Evolutionary conservation across 2,888 invertebrate species (phyloP).

Genomic region (Heteromurus nitidus): DNA sequence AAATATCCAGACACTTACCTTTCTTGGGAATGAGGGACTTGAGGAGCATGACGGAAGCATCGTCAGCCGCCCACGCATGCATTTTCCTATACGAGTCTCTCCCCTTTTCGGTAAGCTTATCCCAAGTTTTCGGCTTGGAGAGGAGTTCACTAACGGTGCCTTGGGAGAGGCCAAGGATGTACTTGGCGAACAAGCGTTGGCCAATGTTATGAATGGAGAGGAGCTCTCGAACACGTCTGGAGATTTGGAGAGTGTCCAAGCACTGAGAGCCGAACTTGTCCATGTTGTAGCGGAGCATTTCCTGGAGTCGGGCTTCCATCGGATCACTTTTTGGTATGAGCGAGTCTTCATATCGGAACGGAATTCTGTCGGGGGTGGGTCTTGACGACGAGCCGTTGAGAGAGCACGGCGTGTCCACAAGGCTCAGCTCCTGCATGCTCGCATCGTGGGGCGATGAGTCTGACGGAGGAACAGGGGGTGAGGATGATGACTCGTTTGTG

Average conservation of each 20-base stretch:
- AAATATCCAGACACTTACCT: not conserved
- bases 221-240: slow-evolving; percentile 93
- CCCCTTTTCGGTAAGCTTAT: slow-evolving; percentile 98
- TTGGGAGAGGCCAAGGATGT: slow-evolving; percentile 96
- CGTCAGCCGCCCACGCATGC: slow-evolving; percentile 99
- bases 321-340: slow-evolving; percentile 94
- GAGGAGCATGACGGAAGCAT: slow-evolving; percentile 95
- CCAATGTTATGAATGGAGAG: slow-evolving; percentile 98
- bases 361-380: slow-evolving; percentile 77
- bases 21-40: slow-evolving; percentile 82
- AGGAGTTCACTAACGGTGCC: slow-evolving; percentile 97
- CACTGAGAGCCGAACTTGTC: slow-evolving; percentile 96
- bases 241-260: slow-evolving; percentile 95
- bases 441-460: slow-evolving; percentile 70
- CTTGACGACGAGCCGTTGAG: slow-evolving; percentile 71
- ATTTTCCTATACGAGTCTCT: slow-evolving; percentile 96
- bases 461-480: slow-evolving; percentile 70
- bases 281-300: slow-evolving; percentile 95
- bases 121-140: slow-evolving; percentile 99
- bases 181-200: slow-evolving; percentile 96
- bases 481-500: slow-evolving; percentile 73
- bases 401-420: slow-evolving; percentile 43
- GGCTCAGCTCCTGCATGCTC: slow-evolving; percentile 65
- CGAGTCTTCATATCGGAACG: slow-evolving; percentile 88
- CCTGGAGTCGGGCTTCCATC: slow-evolving; percentile 94